phyloP scores from a whole-genome alignment of 2,888 invertebrate species.

The Marasmarcha lunaedactyla region DNA sequence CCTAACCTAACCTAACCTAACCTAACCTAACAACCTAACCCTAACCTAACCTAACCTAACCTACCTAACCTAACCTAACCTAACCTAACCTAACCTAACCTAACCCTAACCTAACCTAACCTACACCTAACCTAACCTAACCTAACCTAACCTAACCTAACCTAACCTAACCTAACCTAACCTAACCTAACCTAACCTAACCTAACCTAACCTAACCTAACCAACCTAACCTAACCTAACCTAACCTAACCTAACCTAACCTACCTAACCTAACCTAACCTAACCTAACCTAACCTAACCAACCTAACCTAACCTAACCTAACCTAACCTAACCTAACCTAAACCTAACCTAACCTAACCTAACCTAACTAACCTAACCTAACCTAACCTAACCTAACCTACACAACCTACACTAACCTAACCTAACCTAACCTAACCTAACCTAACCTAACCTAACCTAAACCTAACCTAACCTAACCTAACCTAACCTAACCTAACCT shows the following conservation, averaged over 20 bases:
- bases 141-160: constrained; percentile 7
- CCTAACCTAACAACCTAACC: constrained; percentile 6
- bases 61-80: constrained; percentile 10
- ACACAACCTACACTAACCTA: neutral
- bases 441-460: constrained; percentile 12
- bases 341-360: too few species aligned
- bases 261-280: too few species aligned
- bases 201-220: constrained; percentile 13
- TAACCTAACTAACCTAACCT: constrained; percentile 12
- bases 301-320: constrained; percentile 8
- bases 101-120: constrained; percentile 1
- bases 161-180: constrained; percentile 7
- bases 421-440: constrained; percentile 10
- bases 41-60: constrained; percentile 1
- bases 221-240: constrained; percentile 12
- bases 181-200: constrained; percentile 13
- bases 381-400: constrained; percentile 11
- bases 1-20: constrained; percentile 13
- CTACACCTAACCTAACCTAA: constrained; percentile 8
- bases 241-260: constrained; percentile 15
- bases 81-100: constrained; percentile 10
- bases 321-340: constrained; percentile 7
- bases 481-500: constrained; percentile 11
- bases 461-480: constrained; percentile 14
- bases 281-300: constrained; percentile 1